These are phyloP conservation scores for Acanthosoma haemorrhoidale DNA, from an alignment of 2,888 invertebrate genomes.

Conservation along the genomic window DNA sequence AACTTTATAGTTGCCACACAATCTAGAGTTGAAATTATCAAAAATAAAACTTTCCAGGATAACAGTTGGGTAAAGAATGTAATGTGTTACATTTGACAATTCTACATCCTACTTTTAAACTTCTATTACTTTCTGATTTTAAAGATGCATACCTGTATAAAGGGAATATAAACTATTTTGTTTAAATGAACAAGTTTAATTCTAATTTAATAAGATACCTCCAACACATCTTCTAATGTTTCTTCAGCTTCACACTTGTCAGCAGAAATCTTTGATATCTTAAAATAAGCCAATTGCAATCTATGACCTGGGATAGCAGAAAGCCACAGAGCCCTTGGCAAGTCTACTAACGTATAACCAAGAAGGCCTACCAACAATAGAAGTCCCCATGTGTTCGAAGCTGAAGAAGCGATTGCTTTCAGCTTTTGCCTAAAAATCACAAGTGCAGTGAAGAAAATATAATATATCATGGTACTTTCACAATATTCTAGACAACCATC, in stretches of 20 bases:
- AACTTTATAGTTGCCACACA: too few species aligned
- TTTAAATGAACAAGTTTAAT: neutral
- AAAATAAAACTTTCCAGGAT: too few species aligned
- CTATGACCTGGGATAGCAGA: slow-evolving; percentile 79
- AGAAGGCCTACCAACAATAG: slow-evolving; percentile 87
- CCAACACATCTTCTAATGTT: slow-evolving; percentile 87
- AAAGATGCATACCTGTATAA: too few species aligned
- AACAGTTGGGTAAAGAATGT: too few species aligned
- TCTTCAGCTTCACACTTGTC: slow-evolving; percentile 98
- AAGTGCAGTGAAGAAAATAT: slow-evolving; percentile 23
- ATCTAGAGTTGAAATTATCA: too few species aligned
- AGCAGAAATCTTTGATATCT: slow-evolving; percentile 85
- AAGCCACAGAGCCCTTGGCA: slow-evolving; percentile 87
- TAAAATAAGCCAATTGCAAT: slow-evolving; percentile 83
- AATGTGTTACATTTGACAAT: neutral
- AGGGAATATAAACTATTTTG: neutral
- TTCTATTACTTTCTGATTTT: too few species aligned
- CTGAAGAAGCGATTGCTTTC: slow-evolving; percentile 94
- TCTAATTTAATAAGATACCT: slow-evolving; percentile 53
- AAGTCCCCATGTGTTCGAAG: slow-evolving; percentile 98
- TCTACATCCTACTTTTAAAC: too few species aligned
- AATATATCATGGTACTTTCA: neutral
- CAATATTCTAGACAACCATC: too few species aligned
- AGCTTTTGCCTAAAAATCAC: slow-evolving; percentile 62
- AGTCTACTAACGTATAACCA: slow-evolving; percentile 92